Evolutionary conservation across 1,140 invertebrate species (phyloP).

Genomic region (Lepidotrigona ventralis): DNA sequence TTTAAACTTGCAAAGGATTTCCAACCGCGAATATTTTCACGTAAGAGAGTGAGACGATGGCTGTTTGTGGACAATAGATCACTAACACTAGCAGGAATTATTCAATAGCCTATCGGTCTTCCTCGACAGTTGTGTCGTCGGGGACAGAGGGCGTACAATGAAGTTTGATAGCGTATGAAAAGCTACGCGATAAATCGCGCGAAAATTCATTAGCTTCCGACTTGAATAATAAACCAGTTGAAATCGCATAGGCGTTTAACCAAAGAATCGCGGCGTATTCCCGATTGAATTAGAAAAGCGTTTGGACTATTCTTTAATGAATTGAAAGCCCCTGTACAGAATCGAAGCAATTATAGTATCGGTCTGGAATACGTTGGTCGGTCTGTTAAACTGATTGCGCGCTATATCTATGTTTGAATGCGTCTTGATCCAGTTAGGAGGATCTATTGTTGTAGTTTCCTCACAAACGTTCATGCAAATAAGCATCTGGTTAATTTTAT

Average conservation of each 20-base stretch:
- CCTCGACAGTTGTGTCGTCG: slow-evolving; percentile 1
- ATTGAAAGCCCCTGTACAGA: not conserved
- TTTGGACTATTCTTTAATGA: not conserved
- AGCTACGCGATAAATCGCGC: not conserved
- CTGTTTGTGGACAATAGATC: slow-evolving; percentile 17
- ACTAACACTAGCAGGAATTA: slow-evolving; percentile 19
- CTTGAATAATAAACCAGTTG: too few species aligned
- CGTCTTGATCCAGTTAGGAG: not conserved
- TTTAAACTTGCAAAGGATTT: not conserved
- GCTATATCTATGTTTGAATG: not conserved
- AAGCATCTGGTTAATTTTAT: not conserved
- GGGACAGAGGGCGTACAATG: not conserved
- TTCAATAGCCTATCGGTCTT: slow-evolving; percentile 34
- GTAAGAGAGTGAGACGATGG: not conserved
- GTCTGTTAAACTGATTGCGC: not conserved
- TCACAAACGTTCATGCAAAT: not conserved
- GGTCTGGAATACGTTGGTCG: not conserved
- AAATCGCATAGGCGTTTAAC: not conserved
- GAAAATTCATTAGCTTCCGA: not conserved
- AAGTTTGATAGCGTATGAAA: slow-evolving; percentile 17
- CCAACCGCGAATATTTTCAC: not conserved
- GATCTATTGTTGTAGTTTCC: not conserved
- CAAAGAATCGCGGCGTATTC: not conserved
- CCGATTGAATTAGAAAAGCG: not conserved
- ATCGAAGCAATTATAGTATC: slow-evolving; percentile 4